phyloP scores from a whole-genome alignment of 2,113 vertebrate species.

The Dicentrarchus labrax region DNA sequence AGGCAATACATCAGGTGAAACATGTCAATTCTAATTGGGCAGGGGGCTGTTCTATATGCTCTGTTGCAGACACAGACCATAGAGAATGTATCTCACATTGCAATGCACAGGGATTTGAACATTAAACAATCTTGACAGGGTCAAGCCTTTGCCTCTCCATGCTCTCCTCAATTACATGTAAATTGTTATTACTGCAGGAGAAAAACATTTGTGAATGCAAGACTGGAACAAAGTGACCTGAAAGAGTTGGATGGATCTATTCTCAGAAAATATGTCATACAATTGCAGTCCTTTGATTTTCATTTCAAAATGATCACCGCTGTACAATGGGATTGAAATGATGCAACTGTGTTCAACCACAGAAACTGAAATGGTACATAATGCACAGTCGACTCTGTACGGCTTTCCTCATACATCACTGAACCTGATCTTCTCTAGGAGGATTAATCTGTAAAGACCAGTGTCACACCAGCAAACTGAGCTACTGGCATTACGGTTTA shows the following conservation, averaged over 20 bases:
- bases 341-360: background rate
- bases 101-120: background rate
- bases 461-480: constrained; percentile 1
- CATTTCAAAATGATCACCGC: background rate
- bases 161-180: background rate
- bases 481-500: background rate
- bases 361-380: background rate
- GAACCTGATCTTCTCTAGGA: constrained; percentile 4
- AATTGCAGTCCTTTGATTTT: background rate
- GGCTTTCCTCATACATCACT: background rate
- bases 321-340: constrained; percentile 9
- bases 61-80: background rate
- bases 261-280: background rate
- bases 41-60: background rate
- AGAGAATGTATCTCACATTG: too few species aligned
- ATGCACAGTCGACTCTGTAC: background rate
- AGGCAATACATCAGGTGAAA: background rate
- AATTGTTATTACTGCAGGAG: background rate
- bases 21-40: background rate
- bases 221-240: background rate
- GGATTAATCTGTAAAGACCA: constrained; percentile 17
- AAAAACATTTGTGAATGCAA: background rate
- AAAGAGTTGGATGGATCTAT: background rate
- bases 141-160: background rate
- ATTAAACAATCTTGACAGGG: background rate